Conservation (phyloP, 2,888 invertebrate species). For the Sepioteuthis lessoniana region DNA sequence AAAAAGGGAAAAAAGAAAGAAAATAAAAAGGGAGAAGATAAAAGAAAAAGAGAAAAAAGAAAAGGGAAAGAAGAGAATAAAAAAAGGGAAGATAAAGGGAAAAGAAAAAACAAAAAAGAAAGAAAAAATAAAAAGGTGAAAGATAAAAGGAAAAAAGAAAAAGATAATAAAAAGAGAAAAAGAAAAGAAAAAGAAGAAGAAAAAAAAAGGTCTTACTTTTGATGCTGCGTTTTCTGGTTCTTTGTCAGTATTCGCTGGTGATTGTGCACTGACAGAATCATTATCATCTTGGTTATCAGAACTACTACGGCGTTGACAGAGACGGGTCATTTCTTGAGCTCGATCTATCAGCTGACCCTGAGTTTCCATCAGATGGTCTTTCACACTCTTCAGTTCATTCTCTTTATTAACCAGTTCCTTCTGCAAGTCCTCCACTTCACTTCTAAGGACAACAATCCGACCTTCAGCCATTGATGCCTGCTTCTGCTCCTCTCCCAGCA, state of each 20-base stretch:
- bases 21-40: too few relatives aligned
- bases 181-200: too few relatives aligned
- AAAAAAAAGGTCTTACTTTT: conserved; percentile 1
- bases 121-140: too few relatives aligned
- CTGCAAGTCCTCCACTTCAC: conserved; percentile 49
- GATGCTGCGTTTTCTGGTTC: conserved; percentile 51
- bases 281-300: not conserved
- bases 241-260: conserved; percentile 49
- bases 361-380: conserved; percentile 51
- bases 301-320: not conserved
- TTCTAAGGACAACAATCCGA: conserved; percentile 38
- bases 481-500: conserved; percentile 52
- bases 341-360: conserved; percentile 40
- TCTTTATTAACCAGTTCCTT: conserved; percentile 55
- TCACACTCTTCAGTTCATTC: conserved; percentile 54
- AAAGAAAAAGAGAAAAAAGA: too few relatives aligned
- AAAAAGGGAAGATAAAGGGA: too few relatives aligned
- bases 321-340: conserved; percentile 48
- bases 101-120: too few relatives aligned
- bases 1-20: too few relatives aligned
- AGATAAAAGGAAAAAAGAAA: too few relatives aligned
- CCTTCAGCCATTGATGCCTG: conserved; percentile 48
- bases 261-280: not conserved
- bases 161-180: too few relatives aligned
- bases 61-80: too few relatives aligned